Conservation (phyloP, 2,113 vertebrate genomes). For the Phodopus roborovskii region DNA sequence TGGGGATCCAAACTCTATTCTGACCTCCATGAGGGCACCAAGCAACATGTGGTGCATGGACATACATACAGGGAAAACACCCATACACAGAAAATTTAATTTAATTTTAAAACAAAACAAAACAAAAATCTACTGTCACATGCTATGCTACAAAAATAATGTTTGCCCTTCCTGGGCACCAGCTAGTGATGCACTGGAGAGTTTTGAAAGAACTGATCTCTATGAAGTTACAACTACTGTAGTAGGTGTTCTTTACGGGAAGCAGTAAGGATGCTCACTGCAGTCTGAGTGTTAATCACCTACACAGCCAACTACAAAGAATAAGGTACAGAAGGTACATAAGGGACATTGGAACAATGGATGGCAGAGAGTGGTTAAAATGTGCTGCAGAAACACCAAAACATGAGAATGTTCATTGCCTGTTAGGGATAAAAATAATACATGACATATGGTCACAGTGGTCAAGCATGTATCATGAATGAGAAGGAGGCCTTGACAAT, state of each 20-base stretch:
- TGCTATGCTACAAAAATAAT: background rate
- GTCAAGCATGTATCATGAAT: background rate
- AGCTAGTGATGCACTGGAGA: background rate
- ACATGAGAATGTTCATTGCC: background rate
- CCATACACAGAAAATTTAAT: background rate
- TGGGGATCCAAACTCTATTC: background rate
- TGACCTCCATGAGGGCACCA: background rate
- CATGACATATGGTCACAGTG: rapidly evolving
- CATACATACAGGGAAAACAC: background rate
- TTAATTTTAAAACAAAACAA: background rate
- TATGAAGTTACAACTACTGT: background rate
- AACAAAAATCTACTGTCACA: background rate
- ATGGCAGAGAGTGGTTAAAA: background rate
- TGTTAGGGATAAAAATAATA: background rate
- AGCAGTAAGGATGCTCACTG: background rate
- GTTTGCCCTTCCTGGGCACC: background rate
- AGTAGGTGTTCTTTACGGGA: background rate
- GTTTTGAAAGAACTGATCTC: background rate
- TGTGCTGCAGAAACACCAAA: background rate
- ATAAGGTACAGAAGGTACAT: background rate
- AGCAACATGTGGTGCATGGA: background rate
- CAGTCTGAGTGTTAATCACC: background rate
- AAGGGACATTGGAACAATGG: background rate
- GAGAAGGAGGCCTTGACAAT: background rate
- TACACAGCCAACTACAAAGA: background rate